Evolutionary conservation across 2,888 invertebrate genomes (phyloP), one percentile per base, ranked within the genome.

Genomic region (Cacoxenus indagator): DNA sequence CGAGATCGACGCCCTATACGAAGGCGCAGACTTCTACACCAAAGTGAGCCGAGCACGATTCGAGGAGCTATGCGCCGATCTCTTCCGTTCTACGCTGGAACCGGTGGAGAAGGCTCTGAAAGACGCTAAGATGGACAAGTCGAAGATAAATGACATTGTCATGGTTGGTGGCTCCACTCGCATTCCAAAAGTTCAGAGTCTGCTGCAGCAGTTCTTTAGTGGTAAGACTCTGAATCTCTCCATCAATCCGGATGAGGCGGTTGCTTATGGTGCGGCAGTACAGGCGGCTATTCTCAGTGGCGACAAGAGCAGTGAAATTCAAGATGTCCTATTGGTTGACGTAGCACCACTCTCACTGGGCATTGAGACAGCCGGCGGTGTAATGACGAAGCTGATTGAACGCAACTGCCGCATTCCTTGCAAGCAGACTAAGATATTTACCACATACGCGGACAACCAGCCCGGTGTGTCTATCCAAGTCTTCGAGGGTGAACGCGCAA

Each of bases 241-340:
- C 54, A 94, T 94, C 82, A 94, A 94, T 82, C 94, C 94, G 0
- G 94, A 95, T 77, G 94, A 95, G 84, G 94, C 94, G 0, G 94
- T 95, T 2, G 94, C 94, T 0, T 94, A 93, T 82, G 93, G 93
- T 19, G 94, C 93, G 0, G 93, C 93, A 0, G 91, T 93, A 0
- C 93, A 94, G 83, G 93, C 93, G 0, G 93, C 93, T 3, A 92
- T 93, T 75, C 87, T 94, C 55, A 91, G 91, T 78, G 93, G 93
- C 0, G 91, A 92, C 73, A 91, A 91, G 2, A n/a, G n/a, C n/a
- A n/a, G n/a, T n/a, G n/a, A n/a, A n/a, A n/a, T n/a, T n/a, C n/a
- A n/a, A n/a, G n/a, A n/a, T n/a, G n/a, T n/a, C n/a, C n/a, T n/a
- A n/a, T n/a, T n/a, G n/a, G n/a, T n/a, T n/a, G n/a, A n/a, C n/a